These are phyloP conservation scores for Drosophila mimica DNA, from an alignment of 2,888 invertebrate genomes.

Conservation along the genomic window DNA sequence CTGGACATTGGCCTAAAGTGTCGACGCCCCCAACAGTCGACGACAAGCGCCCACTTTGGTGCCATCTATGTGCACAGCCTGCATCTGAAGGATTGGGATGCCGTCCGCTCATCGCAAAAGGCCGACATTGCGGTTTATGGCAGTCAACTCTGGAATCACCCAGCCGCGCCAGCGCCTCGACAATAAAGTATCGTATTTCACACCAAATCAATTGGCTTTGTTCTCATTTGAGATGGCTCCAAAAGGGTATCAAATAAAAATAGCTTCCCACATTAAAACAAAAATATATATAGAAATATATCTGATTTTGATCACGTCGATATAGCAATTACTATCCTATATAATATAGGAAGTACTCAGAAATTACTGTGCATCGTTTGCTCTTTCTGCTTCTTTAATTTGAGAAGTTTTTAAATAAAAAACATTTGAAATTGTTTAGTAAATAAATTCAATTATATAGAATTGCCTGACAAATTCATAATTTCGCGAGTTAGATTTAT, in stretches of 20 bases:
- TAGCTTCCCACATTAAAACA: too few relatives aligned
- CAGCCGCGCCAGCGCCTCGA: not conserved
- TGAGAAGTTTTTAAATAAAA: not conserved
- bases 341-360: not conserved
- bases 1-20: conserved; percentile 81
- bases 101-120: not conserved
- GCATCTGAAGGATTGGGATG: conserved; percentile 42
- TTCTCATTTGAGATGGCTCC: too few relatives aligned
- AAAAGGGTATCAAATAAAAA: not conserved
- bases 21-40: conserved; percentile 32
- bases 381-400: not conserved
- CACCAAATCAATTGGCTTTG: not conserved
- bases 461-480: too few relatives aligned
- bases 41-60: conserved; percentile 69
- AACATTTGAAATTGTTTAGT: not conserved
- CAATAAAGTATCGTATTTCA: conserved; percentile 7
- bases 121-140: conserved; percentile 33
- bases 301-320: not conserved
- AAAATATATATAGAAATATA: not conserved
- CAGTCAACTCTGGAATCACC: conserved; percentile 25
- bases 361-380: not conserved
- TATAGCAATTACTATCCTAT: too few relatives aligned
- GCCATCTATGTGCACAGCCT: conserved; percentile 77
- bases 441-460: not conserved
- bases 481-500: too few relatives aligned